Percentiles rank a stretch among this genome's conserved stretches.
Conservation (phyloP, 2,888 invertebrate species). For the Lithophane socia region DNA sequence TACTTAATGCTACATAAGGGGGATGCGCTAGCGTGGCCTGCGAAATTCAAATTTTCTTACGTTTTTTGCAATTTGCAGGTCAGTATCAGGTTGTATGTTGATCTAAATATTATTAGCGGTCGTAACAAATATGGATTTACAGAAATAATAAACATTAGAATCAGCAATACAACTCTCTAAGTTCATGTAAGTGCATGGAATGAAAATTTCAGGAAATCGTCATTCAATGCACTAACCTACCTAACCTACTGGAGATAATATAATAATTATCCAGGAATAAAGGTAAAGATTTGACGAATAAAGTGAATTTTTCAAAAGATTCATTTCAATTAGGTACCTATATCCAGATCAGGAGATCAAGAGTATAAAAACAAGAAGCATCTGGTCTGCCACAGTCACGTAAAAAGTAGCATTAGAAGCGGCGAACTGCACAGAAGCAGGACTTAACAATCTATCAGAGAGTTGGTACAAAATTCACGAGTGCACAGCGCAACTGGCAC, state of each 20-base stretch:
- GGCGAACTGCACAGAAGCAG: conserved; percentile 52
- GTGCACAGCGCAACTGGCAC: conserved; percentile 50
- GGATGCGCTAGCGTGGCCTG: too few relatives aligned
- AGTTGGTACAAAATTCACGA: conserved; percentile 64
- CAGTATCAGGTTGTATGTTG: too few relatives aligned
- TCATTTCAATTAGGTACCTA: conserved; percentile 16
- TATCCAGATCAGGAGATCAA: conserved; percentile 10
- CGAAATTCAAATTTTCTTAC: too few relatives aligned
- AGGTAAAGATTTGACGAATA: neutral
- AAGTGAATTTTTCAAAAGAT: neutral
- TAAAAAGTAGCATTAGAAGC: conserved; percentile 56
- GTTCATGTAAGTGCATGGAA: too few relatives aligned
- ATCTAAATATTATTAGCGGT: too few relatives aligned
- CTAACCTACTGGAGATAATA: neutral
- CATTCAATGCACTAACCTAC: too few relatives aligned
- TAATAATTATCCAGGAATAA: neutral
- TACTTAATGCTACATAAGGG: too few relatives aligned
- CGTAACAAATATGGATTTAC: too few relatives aligned
- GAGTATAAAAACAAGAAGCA: conserved; percentile 14
- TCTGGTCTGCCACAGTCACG: conserved; percentile 25
- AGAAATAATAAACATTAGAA: too few relatives aligned
- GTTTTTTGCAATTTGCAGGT: too few relatives aligned
- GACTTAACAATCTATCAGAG: conserved; percentile 67
- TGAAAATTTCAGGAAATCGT: too few relatives aligned
- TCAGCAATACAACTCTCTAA: too few relatives aligned